Base-by-base conservation (phyloP, 1,140 invertebrate species). In the Aphelinus atriplicis region DNA sequence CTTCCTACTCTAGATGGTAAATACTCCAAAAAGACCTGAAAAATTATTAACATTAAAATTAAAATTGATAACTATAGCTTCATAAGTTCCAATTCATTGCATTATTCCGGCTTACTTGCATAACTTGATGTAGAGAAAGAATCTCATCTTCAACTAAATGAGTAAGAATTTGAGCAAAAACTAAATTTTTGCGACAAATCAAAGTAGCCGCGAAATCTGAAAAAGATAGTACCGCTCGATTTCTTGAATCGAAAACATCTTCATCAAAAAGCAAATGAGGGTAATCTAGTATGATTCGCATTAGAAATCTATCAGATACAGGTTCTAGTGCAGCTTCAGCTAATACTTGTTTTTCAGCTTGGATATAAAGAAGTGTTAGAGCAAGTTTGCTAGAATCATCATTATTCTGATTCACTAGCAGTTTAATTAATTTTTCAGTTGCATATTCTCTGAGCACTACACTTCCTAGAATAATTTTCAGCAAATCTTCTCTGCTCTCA, bases 1-100 rank as follows among this genome's bases (percentile, higher is more conserved):
- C 86, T 84, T 3, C 90, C 89, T n/a, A 90, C 89, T 56, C 89
- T 83, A 1, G 89, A 90, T 0, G 90, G 90, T 42, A 92, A 78
- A 80, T 90, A 91, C 45, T 90, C 90, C 47, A 91, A 77, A 78
- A 91, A 92, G 5, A 90, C 87, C 82, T 77, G 51, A 1, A 67
- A 26, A 26, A 26, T 26, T 26, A 26, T 26, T 26, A 26, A 26
- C 26, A 26, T 26, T 86, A 71, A 26, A 81, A 80, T 55, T 46
- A 73, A 62, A 45, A 26, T 64, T 47, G 48, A 48, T 43, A 4
- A 53, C 9, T 53, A 53, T 9, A 53, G 4, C 9, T 53, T 53
- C 9, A 6, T 53, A 26, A 26, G 26, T 26, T 26, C 26, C 26
- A 26, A 26, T 53, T 53, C 51, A 53, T 53, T 53, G 4, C 4